Conservation (phyloP, 2,888 invertebrate genomes). For the Anthophora plumipes region DNA sequence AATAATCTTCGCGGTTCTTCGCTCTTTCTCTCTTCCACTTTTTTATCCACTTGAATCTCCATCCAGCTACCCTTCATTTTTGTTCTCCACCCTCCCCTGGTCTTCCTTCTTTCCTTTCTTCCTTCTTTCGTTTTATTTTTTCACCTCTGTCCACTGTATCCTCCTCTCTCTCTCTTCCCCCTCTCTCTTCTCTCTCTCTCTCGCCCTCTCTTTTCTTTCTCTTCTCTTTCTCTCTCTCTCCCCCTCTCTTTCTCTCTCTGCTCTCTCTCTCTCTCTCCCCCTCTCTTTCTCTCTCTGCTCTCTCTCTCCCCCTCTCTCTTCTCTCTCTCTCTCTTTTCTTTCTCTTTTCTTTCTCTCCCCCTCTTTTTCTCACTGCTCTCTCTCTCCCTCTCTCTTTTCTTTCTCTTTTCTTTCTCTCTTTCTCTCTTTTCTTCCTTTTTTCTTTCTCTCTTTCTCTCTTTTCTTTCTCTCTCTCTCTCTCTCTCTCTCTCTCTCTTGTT, state of each 20-base stretch:
- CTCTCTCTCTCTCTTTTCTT: neutral
- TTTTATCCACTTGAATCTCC: slow-evolving; percentile 18
- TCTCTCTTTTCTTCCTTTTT: neutral
- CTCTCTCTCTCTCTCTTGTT: slow-evolving; percentile 13
- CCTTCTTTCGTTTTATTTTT: neutral
- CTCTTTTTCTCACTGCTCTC: too few species aligned
- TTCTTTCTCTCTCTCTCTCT: too few species aligned
- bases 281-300: neutral
- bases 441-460: neutral
- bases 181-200: slow-evolving; percentile 1
- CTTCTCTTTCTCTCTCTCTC: neutral
- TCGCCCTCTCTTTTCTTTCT: neutral
- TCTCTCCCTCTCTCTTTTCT: neutral
- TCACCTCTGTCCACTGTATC: slow-evolving; percentile 34
- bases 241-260: neutral
- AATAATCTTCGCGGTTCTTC: slow-evolving; percentile 77
- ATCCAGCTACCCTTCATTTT: slow-evolving; percentile 38
- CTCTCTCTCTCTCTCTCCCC: neutral
- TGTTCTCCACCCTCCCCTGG: slow-evolving; percentile 22
- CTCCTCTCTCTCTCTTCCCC: neutral
- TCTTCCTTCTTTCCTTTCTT: neutral
- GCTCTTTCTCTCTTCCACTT: slow-evolving; percentile 10
- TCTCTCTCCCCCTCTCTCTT: neutral
- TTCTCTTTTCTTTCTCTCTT: neutral
- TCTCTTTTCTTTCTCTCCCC: too few species aligned